Evolutionary conservation across 2,888 invertebrate species (phyloP).

Genomic region (Lypha dubia): DNA sequence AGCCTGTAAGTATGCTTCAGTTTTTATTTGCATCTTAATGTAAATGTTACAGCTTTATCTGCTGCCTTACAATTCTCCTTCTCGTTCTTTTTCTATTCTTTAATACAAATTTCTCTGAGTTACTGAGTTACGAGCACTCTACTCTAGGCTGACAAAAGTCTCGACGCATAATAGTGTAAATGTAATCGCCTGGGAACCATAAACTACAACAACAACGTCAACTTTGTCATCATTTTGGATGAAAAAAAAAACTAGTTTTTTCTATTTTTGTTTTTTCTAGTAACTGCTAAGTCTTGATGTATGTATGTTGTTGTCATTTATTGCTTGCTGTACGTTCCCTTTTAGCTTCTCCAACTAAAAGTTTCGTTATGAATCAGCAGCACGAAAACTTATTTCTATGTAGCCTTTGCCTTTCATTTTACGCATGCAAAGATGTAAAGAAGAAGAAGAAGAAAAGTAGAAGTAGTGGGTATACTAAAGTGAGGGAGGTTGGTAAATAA

Average conservation of each 20-base stretch:
- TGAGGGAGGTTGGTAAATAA: not conserved
- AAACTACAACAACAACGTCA: constrained; percentile 60
- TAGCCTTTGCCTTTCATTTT: not conserved
- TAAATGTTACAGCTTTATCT: constrained; percentile 41
- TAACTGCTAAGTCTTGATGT: constrained; percentile 50
- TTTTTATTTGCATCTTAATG: constrained; percentile 52
- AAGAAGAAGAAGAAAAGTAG: not conserved
- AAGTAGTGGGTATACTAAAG: not conserved
- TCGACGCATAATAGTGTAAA: constrained; percentile 66
- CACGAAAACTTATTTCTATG: constrained; percentile 7
- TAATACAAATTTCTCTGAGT: constrained; percentile 22
- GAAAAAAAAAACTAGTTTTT: constrained; percentile 3
- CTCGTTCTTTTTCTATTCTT: not conserved
- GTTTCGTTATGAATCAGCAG: constrained; percentile 39
- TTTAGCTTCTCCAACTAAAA: constrained; percentile 20
- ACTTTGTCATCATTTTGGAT: constrained; percentile 58
- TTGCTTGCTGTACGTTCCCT: constrained; percentile 40
- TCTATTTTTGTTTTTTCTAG: constrained; percentile 2
- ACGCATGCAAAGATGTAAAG: constrained; percentile 45
- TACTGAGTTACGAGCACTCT: constrained; percentile 31
- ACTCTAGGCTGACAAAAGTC: constrained; percentile 66
- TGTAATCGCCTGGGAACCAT: constrained; percentile 70
- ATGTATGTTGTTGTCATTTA: constrained; percentile 69
- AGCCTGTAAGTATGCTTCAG: constrained; percentile 61
- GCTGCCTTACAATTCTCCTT: not conserved